These are phyloP conservation scores for Donacobius atricapilla DNA, from an alignment of 2,113 vertebrate genomes.

Conservation along the genomic window DNA sequence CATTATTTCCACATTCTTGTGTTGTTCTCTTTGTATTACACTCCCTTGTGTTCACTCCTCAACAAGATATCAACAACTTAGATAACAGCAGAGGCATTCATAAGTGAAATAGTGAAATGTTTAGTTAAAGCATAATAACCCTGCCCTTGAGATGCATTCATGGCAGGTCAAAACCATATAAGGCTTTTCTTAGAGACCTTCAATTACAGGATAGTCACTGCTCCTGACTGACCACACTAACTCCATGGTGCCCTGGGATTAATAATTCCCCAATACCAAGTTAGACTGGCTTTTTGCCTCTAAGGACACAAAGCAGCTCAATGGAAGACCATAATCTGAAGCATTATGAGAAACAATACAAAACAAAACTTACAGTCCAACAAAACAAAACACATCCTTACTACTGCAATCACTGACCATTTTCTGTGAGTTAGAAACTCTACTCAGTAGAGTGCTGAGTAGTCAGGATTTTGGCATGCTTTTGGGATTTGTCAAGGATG, in stretches of 20 bases:
- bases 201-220: background rate
- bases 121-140: slow-evolving; percentile 5
- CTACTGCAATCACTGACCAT: background rate
- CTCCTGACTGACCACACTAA: background rate
- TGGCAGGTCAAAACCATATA: background rate
- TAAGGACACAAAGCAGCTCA: background rate
- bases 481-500: background rate
- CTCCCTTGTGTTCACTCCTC: background rate
- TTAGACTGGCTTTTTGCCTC: background rate
- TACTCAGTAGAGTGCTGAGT: background rate
- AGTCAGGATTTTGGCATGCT: background rate
- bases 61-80: background rate
- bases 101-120: background rate
- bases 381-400: background rate
- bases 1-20: background rate
- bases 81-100: background rate
- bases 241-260: background rate
- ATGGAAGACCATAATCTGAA: background rate
- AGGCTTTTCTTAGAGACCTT: background rate
- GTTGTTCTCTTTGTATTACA: background rate
- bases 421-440: background rate
- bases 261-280: background rate
- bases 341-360: background rate
- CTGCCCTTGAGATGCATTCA: slow-evolving; percentile 18
- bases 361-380: background rate